Percentiles rank a stretch among this genome's conserved stretches.
Conservation (phyloP, 2,888 invertebrate species). For the Drosophila lutescens region DNA sequence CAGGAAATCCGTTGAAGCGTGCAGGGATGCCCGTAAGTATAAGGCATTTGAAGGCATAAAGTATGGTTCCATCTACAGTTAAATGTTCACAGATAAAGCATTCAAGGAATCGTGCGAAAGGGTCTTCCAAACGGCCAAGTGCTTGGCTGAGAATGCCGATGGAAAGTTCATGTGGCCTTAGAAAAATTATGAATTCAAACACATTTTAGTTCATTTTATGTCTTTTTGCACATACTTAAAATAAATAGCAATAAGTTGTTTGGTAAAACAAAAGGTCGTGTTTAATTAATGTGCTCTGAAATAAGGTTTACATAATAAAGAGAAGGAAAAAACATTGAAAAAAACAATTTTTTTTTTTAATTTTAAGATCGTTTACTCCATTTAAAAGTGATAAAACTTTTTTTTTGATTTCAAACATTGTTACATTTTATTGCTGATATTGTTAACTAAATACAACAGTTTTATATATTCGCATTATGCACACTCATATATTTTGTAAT, state of each 20-base stretch:
- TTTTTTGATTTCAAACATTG: constrained; percentile 51
- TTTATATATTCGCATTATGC: constrained; percentile 43
- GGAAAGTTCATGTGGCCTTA: constrained; percentile 23
- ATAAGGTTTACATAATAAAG: not conserved
- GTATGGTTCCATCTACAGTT: not conserved
- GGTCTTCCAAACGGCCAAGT: constrained; percentile 23
- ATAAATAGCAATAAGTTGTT: too few relatives aligned
- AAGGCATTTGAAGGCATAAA: not conserved
- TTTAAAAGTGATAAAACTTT: not conserved
- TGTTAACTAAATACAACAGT: constrained; percentile 69
- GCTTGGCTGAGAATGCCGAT: constrained; percentile 8
- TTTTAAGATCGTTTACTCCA: not conserved
- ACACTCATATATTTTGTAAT: constrained; percentile 29
- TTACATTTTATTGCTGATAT: constrained; percentile 71
- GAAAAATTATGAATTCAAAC: not conserved
- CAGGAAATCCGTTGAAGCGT: constrained; percentile 16
- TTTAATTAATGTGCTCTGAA: too few relatives aligned
- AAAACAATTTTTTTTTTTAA: too few relatives aligned
- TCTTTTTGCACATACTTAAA: too few relatives aligned
- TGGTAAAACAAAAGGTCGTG: too few relatives aligned
- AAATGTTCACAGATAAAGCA: not conserved
- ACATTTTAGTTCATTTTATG: not conserved
- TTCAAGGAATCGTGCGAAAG: constrained; percentile 18
- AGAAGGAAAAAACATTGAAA: too few relatives aligned
- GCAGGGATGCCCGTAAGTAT: constrained; percentile 17